Conservation (phyloP, 1,140 invertebrate genomes). For the Dryas iulia region DNA sequence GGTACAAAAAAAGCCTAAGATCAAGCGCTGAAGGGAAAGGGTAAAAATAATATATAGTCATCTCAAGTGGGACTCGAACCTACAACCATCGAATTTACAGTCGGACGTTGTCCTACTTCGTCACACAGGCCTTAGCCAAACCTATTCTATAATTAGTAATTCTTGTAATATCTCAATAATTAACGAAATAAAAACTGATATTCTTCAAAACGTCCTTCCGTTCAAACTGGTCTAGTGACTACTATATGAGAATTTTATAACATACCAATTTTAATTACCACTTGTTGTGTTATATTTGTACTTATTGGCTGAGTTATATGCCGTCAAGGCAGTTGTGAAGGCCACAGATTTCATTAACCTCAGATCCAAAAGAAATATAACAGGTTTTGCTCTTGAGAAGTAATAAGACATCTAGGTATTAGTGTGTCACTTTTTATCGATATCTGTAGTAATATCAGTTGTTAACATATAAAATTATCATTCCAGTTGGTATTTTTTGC, state of each 20-base stretch:
- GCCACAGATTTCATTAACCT: constrained; percentile 12
- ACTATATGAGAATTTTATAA: background rate
- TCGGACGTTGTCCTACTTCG: no score
- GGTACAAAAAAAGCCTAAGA: no score
- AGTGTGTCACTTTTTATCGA: background rate
- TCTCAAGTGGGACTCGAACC: no score
- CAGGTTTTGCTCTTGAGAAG: background rate
- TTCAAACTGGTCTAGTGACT: constrained; percentile 46
- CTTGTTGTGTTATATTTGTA: background rate
- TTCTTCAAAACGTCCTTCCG: constrained; percentile 52
- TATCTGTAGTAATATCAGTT: background rate
- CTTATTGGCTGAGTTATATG: background rate
- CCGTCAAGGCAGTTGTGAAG: constrained; percentile 7
- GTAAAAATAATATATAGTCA: no score
- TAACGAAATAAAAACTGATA: background rate
- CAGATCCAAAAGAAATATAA: background rate
- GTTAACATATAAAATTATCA: no score
- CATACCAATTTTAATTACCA: background rate
- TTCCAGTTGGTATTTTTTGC: no score
- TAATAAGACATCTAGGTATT: background rate
- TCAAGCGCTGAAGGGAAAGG: no score
- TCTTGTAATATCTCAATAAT: background rate
- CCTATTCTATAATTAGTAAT: background rate
- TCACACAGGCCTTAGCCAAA: no score
- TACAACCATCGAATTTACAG: no score